A percentile compares a stretch with the other conserved stretches of the same genome.
These are phyloP conservation scores for Ctenopoma kingsleyae DNA, from an alignment of 2,797 vertebrate genomes.

Conservation along the genomic window DNA sequence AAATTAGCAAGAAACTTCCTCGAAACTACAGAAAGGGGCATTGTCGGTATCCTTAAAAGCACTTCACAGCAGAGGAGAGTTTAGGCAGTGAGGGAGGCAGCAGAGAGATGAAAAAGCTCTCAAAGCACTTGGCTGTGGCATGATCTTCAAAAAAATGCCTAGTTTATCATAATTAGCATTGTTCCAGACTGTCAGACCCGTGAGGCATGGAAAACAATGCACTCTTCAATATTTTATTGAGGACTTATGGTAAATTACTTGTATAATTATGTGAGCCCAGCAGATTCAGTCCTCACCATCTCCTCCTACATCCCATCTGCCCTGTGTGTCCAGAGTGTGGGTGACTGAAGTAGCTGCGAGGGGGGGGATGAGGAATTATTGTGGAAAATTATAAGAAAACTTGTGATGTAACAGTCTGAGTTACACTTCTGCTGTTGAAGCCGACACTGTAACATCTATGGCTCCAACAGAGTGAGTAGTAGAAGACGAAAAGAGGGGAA, in stretches of 20 bases:
- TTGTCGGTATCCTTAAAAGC: slow-evolving; percentile 54
- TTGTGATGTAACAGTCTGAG: slow-evolving; percentile 77
- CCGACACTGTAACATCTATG: slow-evolving; percentile 44
- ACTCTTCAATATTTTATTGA: slow-evolving; percentile 59
- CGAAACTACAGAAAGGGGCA: slow-evolving; percentile 40
- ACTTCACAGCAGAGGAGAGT: slow-evolving; percentile 52
- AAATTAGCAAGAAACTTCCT: slow-evolving; percentile 70
- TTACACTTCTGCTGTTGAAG: slow-evolving; percentile 58
- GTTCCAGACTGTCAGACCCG: slow-evolving; percentile 59
- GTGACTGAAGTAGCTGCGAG: slow-evolving; percentile 73
- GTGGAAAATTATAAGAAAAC: slow-evolving; percentile 73
- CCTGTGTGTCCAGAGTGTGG: slow-evolving; percentile 81
- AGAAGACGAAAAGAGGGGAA: slow-evolving; percentile 41
- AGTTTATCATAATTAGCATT: slow-evolving; percentile 69
- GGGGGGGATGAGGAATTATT: slow-evolving; percentile 63
- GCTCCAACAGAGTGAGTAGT: slow-evolving; percentile 38
- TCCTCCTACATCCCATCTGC: slow-evolving; percentile 86
- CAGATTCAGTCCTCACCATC: slow-evolving; percentile 72
- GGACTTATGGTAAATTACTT: slow-evolving; percentile 63
- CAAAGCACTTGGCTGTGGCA: slow-evolving; percentile 53
- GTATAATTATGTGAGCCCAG: slow-evolving; percentile 71
- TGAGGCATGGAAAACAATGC: slow-evolving; percentile 58
- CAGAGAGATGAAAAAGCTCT: slow-evolving; percentile 45
- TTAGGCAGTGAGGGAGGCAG: slow-evolving; percentile 31
- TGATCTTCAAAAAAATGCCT: slow-evolving; percentile 47